Conservation (phyloP, 2,113 vertebrate genomes). For the Zeus faber region DNA sequence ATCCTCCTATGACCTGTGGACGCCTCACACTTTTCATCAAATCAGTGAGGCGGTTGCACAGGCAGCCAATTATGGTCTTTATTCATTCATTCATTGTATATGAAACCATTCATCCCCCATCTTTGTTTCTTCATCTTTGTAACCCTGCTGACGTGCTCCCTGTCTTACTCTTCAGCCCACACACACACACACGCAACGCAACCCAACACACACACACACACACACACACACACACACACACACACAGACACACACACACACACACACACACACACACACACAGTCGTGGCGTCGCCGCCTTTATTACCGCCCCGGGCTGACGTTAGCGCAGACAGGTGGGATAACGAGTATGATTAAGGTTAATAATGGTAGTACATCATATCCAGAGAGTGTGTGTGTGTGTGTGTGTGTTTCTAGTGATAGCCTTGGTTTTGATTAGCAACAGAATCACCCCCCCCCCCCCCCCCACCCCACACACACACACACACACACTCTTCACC, state of each 20-base stretch:
- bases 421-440: slow-evolving; percentile 46
- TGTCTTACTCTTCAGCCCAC: slow-evolving; percentile 25
- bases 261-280: slow-evolving; percentile 18
- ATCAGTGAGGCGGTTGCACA: no score
- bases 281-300: slow-evolving; percentile 31
- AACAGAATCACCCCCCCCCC: slow-evolving; percentile 36
- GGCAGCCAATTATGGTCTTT: no score
- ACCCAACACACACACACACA: no score
- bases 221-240: background rate
- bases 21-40: no score
- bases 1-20: no score
- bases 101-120: slow-evolving; percentile 14
- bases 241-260: slow-evolving; percentile 20
- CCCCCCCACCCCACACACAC: no score
- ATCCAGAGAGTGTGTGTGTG: slow-evolving; percentile 17
- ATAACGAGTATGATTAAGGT: slow-evolving; percentile 62
- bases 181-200: background rate
- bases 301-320: slow-evolving; percentile 48
- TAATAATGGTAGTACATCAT: slow-evolving; percentile 63
- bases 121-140: background rate
- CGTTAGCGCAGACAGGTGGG: slow-evolving; percentile 61
- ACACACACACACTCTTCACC: no score
- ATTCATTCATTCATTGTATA: background rate
- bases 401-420: slow-evolving; percentile 23
- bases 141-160: background rate